phyloP scores from a whole-genome alignment of 2,113 vertebrate genomes.

The Cavia aperea region DNA sequence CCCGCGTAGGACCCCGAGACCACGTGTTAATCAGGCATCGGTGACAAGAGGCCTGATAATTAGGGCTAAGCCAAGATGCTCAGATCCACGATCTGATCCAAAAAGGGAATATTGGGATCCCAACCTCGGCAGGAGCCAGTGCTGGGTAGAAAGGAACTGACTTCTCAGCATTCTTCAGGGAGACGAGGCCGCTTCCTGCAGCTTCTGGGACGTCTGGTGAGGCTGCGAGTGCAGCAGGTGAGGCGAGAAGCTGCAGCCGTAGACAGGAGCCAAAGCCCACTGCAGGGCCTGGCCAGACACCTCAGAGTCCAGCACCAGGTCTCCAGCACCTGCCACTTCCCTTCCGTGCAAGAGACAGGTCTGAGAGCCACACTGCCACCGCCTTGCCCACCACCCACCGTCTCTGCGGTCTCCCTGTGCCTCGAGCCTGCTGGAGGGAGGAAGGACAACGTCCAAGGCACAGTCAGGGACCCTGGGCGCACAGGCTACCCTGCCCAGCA shows the following conservation, averaged over 20 bases:
- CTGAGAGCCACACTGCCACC: not conserved
- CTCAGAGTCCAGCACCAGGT: not conserved
- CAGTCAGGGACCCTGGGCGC: not conserved
- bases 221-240: not conserved
- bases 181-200: not conserved
- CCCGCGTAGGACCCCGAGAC: not conserved
- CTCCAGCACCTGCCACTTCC: not conserved
- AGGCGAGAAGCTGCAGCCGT: not conserved
- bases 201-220: not conserved
- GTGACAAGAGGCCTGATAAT: not conserved
- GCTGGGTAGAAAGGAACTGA: not conserved
- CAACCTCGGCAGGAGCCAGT: not conserved
- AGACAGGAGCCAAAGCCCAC: not conserved
- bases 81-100: not conserved
- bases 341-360: not conserved
- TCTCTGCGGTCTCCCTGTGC: not conserved
- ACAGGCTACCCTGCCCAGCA: not conserved
- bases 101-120: not conserved
- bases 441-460: not conserved
- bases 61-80: not conserved
- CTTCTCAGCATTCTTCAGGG: not conserved
- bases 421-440: not conserved
- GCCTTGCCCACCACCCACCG: constrained; percentile 46
- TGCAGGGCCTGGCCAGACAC: not conserved
- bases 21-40: not conserved